Conservation (phyloP, 2,888 invertebrate genomes). For the Cataglyphis cursor region DNA sequence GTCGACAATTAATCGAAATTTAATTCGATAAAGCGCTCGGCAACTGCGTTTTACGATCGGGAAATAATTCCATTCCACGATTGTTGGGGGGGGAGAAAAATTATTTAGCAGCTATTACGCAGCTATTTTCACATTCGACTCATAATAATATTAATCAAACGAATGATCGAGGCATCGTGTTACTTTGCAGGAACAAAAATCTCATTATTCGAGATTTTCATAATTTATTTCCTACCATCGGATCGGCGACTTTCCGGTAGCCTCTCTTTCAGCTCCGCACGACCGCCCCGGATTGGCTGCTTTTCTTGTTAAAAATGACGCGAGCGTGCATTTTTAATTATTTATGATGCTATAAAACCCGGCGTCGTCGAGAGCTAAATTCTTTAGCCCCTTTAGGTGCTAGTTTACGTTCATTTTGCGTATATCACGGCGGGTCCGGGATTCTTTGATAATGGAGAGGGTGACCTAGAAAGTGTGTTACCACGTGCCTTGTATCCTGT, state of each 20-base stretch:
- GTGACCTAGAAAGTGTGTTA: conserved; percentile 69
- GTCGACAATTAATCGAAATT: conserved; percentile 18
- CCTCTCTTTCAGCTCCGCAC: neutral
- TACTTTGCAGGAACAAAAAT: neutral
- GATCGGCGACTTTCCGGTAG: neutral
- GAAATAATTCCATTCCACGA: neutral
- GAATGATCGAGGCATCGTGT: neutral
- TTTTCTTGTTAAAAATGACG: conserved; percentile 16
- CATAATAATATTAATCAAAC: neutral
- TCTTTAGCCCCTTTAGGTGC: conserved; percentile 51
- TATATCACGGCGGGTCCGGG: conserved; percentile 58
- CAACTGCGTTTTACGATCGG: neutral
- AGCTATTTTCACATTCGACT: neutral
- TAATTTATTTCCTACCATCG: neutral
- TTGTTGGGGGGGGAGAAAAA: conserved; percentile 1
- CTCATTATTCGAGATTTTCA: neutral
- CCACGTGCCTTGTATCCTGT: conserved; percentile 6
- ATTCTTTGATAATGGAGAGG: conserved; percentile 74
- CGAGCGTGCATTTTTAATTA: conserved; percentile 59
- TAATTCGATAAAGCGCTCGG: conserved; percentile 13
- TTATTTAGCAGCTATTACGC: neutral
- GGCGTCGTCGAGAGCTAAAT: conserved; percentile 55
- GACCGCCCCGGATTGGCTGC: neutral
- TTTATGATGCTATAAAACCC: conserved; percentile 20
- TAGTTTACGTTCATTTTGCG: conserved; percentile 64